Base-by-base conservation (phyloP, 2,888 invertebrate genomes). In the Eupeodes luniger region DNA sequence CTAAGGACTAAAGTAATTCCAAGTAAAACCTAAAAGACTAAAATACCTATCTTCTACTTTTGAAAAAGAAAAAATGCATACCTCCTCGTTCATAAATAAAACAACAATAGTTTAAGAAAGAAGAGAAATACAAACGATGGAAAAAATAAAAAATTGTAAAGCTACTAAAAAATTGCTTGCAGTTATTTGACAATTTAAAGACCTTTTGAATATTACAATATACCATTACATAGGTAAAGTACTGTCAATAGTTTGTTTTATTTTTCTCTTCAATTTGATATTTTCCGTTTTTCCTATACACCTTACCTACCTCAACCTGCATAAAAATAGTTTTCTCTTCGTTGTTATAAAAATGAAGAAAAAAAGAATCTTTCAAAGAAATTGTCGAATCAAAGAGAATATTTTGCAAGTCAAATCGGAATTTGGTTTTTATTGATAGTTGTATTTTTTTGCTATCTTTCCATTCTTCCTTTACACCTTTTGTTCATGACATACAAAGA, bases 351-450 rank as follows among this genome's bases (percentile, higher is more conserved):
- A 66, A 53, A 64, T 72, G 40, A 3, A 62, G 40, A 40, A 40
- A 40, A 40, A 40, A 40, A 40, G 9, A 40, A 40, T 40, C 64
- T n/a, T 36, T 78, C 77, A 77, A 81, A 77, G 76, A 70, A 81
- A 64, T 76, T 70, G 72, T 16, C n/a, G 49, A 76, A 80, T 86
- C 83, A 80, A 83, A 78, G 78, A 51, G 51, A 75, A 74, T 19
- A 34, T 83, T 86, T 83, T 86, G 86, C 86, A 86, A 86, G 75
- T 86, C 86, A 86, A 86, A 86, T 86, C 79, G 79, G 66, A 80
- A 79, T 79, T 86, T 75, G 49, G 85, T 82, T 86, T 76, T 70
- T 57, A 82, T 59, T 76, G 75, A 75, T 75, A 85, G 78, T 78
- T 86, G 66, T 51, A 79, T 62, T 67, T 66, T 75, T 36, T 36